Conservation (phyloP, 2,888 invertebrate genomes). For the Strigamia crassipes region DNA sequence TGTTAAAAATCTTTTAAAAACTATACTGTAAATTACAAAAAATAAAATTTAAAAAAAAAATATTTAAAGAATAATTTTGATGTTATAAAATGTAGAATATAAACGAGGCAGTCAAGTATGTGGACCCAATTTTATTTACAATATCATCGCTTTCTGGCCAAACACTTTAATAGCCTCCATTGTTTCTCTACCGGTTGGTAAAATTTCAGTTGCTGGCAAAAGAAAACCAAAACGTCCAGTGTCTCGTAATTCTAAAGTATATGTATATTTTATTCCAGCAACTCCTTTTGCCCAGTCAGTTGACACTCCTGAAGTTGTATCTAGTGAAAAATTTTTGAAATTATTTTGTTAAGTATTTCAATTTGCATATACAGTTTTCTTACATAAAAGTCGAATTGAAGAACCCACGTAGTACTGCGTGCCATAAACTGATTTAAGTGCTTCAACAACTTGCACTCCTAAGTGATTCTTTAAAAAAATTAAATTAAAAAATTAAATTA, state of each 20-base stretch:
- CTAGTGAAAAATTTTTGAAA: conserved; percentile 53
- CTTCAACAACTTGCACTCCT: conserved; percentile 62
- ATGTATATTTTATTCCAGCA: conserved; percentile 73
- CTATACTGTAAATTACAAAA: neutral
- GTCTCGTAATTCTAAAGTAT: conserved; percentile 75
- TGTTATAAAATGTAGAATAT: neutral
- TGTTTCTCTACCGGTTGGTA: too few relatives aligned
- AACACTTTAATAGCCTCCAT: conserved; percentile 69
- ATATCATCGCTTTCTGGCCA: neutral
- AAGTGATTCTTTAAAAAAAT: conserved; percentile 53
- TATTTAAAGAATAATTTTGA: neutral
- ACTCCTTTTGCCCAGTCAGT: conserved; percentile 79
- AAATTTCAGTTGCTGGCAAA: too few relatives aligned
- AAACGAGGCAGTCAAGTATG: too few relatives aligned
- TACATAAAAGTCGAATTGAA: conserved; percentile 58
- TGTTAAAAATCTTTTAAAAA: conserved; percentile 10
- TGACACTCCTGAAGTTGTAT: conserved; percentile 68
- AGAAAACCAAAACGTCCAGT: too few relatives aligned
- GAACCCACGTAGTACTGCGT: conserved; percentile 67
- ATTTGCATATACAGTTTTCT: conserved; percentile 45
- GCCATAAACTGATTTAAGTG: conserved; percentile 68
- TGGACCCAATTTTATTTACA: neutral
- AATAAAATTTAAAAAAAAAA: neutral
- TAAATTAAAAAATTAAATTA: conserved; percentile 64
- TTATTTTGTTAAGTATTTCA: neutral